These are phyloP conservation scores for Aleiodes alternator DNA, from an alignment of 2,888 invertebrate species.

Conservation along the genomic window DNA sequence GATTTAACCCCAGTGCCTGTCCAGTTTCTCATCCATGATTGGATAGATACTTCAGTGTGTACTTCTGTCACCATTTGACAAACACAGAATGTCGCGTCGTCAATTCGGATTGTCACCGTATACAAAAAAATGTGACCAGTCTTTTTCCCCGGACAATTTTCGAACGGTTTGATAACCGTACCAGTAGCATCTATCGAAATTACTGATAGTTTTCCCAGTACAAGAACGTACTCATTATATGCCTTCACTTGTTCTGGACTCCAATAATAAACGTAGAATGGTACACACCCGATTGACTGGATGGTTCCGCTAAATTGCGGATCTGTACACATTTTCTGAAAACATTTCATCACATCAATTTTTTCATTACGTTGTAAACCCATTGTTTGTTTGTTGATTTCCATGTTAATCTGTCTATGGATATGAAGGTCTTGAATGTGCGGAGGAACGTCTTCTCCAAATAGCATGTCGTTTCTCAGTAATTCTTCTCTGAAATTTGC, in stretches of 20 bases:
- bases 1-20: constrained; percentile 32
- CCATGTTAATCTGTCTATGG: constrained; percentile 38
- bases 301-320: constrained; percentile 27
- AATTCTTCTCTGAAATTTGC: constrained; percentile 29
- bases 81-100: constrained; percentile 42
- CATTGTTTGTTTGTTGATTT: constrained; percentile 22
- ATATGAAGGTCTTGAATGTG: constrained; percentile 27
- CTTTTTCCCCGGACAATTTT: constrained; percentile 15
- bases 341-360: constrained; percentile 32
- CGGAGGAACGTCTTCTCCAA: constrained; percentile 34
- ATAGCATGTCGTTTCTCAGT: constrained; percentile 30
- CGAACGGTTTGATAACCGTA: constrained; percentile 22
- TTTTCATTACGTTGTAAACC: constrained; percentile 36
- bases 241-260: constrained; percentile 29
- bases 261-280: constrained; percentile 16
- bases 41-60: constrained; percentile 40
- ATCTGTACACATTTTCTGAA: constrained; percentile 34
- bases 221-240: constrained; percentile 32
- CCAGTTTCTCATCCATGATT: constrained; percentile 38
- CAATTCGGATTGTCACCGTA: constrained; percentile 45
- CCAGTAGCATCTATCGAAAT: constrained; percentile 41
- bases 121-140: constrained; percentile 43
- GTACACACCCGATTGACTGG: constrained; percentile 1
- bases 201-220: constrained; percentile 22
- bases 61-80: constrained; percentile 42